phyloP scores from a whole-genome alignment of 2,888 invertebrate species.

The Mesochorus sp. region DNA sequence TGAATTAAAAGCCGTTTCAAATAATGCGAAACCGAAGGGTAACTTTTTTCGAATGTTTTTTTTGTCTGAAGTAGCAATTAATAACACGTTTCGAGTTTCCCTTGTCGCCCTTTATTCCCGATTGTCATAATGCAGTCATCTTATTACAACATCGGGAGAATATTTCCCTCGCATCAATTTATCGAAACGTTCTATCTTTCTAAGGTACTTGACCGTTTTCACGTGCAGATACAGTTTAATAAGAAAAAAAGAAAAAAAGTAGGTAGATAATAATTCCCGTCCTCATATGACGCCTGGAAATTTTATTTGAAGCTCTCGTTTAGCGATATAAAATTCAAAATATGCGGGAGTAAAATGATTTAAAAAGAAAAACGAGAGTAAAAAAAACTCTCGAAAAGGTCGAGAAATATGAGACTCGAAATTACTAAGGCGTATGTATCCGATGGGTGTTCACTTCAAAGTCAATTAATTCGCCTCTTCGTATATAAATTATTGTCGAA shows the following conservation, averaged over 20 bases:
- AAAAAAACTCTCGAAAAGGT: constrained; percentile 23
- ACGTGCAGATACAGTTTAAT: constrained; percentile 67
- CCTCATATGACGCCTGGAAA: constrained; percentile 4
- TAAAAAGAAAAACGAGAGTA: background rate
- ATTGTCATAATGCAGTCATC: constrained; percentile 73
- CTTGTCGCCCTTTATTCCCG: constrained; percentile 59
- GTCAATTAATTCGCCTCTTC: constrained; percentile 47
- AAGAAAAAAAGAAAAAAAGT: constrained; percentile 63
- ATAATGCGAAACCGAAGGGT: constrained; percentile 49
- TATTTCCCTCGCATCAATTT: constrained; percentile 73
- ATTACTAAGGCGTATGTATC: constrained; percentile 4
- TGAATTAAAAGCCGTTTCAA: constrained; percentile 38
- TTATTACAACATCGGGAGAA: constrained; percentile 70
- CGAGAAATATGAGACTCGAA: background rate
- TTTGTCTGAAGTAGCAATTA: constrained; percentile 72
- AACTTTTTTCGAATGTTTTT: constrained; percentile 52
- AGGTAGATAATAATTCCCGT: constrained; percentile 71
- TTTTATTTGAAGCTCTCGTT: constrained; percentile 44
- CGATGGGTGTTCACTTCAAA: constrained; percentile 26
- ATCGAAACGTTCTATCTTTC: constrained; percentile 67
- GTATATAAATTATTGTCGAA: constrained; percentile 36
- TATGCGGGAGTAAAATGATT: constrained; percentile 5
- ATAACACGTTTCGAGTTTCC: constrained; percentile 70
- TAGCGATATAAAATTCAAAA: constrained; percentile 9
- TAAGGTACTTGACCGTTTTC: constrained; percentile 73